Base-by-base conservation (phyloP, 2,113 vertebrate species). In the Lophochroa leadbeateri region DNA sequence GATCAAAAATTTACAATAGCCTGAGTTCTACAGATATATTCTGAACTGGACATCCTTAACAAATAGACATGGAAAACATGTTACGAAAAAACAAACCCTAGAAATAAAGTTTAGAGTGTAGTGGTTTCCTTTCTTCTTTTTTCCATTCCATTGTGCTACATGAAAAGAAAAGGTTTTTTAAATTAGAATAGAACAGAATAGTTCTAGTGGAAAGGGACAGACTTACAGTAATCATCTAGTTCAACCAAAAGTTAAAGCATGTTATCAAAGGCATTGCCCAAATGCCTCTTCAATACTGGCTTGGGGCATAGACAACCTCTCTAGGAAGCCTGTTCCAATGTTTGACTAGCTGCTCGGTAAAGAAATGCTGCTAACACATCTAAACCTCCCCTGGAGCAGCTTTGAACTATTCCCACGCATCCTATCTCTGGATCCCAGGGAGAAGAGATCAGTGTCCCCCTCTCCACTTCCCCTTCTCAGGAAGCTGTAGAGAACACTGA, bases 281-380 rank as follows among this genome's bases (percentile, higher is more conserved):
- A 70, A 64, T 3, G 13, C 13, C 13, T 68, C 44, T 29, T 39
- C 35, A 80, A 60, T 12, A 35, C 24, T 39, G 16, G 6, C 13
- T 14, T 64, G 16, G 15, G 28, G 9, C 12, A 50, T 49, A 0
- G 0, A 46, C 13, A 6, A 25, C 25, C 28, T 53, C 16, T 24
- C 39, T 64, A 24, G 28, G 17, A 53, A 87, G 21, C 3, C 37
- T 37, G 37, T 71, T 49, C 29, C 37, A 61, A 39, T 31, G 18
- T 28, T 43, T 72, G 14, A 35, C 7, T 13, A 31, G 13, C 13
- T 4, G 0, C 4, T 35, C 2, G 1, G 12, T 24, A 64, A 80
- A 44, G 18, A 82, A 83, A 72, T 31, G 11, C 1, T 72, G 37
- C 52, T 72, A 37, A 49, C 8, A 15, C 33, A 12, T 53, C 20